Conservation (phyloP, 2,113 vertebrate genomes). For the Myrmecobius fasciatus region DNA sequence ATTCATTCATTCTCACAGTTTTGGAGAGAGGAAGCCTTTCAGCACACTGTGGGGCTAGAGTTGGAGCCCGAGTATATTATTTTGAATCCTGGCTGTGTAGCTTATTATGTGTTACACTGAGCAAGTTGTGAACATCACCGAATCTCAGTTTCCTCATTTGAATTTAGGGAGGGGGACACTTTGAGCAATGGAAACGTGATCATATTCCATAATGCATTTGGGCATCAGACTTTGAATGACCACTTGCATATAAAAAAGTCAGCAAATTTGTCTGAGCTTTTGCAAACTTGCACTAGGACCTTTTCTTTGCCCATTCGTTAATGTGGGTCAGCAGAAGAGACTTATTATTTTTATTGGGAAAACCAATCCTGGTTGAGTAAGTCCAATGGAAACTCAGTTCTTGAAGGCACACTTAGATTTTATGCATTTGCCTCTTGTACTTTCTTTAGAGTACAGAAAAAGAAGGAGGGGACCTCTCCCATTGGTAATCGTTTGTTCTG, state of each 20-base stretch:
- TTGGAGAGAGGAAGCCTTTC: not conserved
- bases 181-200: not conserved
- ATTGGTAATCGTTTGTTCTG: no score
- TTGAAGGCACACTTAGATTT: no score
- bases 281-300: not conserved
- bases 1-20: not conserved
- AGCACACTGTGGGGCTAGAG: not conserved
- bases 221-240: not conserved
- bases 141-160: not conserved
- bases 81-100: not conserved
- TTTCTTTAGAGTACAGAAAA: no score
- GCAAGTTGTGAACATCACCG: not conserved
- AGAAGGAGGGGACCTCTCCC: no score
- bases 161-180: not conserved
- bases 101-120: not conserved
- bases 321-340: not conserved
- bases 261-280: not conserved
- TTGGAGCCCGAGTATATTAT: not conserved
- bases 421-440: no score
- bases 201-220: not conserved
- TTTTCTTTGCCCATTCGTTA: not conserved
- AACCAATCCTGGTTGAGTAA: not conserved
- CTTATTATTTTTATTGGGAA: not conserved
- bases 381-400: not conserved
- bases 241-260: not conserved